Evolutionary conservation across 2,888 invertebrate species (phyloP).

Genomic region (Coelinius sp.): DNA sequence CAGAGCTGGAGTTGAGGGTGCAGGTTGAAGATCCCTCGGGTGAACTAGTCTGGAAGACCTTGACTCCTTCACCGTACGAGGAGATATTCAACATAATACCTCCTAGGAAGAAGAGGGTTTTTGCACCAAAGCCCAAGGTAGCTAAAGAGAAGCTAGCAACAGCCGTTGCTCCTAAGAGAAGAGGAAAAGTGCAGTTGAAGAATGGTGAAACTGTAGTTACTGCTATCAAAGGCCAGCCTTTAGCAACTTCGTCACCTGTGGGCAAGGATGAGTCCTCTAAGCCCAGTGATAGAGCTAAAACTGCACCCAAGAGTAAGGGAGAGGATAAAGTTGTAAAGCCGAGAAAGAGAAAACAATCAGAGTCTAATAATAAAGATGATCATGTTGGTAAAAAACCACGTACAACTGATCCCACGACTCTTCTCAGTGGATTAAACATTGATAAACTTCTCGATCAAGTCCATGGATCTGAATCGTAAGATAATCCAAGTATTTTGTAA

Average conservation of each 20-base stretch:
- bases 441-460: constrained; percentile 60
- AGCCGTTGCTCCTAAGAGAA: constrained; percentile 3
- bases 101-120: constrained; percentile 47
- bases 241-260: constrained; percentile 61
- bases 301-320: constrained; percentile 4
- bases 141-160: constrained; percentile 45
- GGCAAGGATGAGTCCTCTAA: constrained; percentile 42
- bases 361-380: constrained; percentile 49
- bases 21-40: constrained; percentile 48
- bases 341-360: constrained; percentile 53
- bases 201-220: constrained; percentile 34
- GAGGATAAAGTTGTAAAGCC: constrained; percentile 44
- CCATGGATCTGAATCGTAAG: constrained; percentile 57
- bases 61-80: constrained; percentile 56
- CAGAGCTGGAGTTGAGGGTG: constrained; percentile 55
- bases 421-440: constrained; percentile 55
- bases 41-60: constrained; percentile 42
- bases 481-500: not conserved
- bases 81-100: constrained; percentile 60
- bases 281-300: constrained; percentile 33
- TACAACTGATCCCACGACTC: constrained; percentile 46
- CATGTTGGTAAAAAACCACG: constrained; percentile 56
- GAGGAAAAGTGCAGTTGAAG: constrained; percentile 13
- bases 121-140: not conserved
- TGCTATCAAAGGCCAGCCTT: constrained; percentile 47